These are phyloP conservation scores for Dryoscopus gambensis DNA, from an alignment of 2,113 vertebrate genomes.

Conservation along the genomic window DNA sequence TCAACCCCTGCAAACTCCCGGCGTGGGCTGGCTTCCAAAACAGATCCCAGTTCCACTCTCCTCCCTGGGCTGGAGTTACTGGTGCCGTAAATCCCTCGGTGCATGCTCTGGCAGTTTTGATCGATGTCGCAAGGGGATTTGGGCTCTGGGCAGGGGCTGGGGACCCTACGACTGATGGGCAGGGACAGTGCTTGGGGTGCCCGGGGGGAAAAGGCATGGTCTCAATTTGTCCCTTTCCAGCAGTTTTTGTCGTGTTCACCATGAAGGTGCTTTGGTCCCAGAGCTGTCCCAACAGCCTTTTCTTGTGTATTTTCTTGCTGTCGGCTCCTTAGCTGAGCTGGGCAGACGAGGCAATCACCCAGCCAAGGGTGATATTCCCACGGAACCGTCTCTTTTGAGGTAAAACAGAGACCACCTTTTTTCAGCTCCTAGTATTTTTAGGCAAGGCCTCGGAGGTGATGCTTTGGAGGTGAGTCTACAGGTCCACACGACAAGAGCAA, in stretches of 20 bases:
- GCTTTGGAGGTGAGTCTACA: neutral
- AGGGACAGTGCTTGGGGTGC: neutral
- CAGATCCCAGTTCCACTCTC: neutral
- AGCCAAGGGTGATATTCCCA: fast-evolving
- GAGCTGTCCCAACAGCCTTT: neutral
- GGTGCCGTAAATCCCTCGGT: neutral
- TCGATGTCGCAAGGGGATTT: fast-evolving
- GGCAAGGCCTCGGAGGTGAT: neutral
- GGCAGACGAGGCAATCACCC: neutral
- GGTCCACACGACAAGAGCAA: neutral
- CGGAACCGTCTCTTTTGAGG: neutral
- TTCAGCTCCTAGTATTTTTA: neutral
- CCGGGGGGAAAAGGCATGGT: fast-evolving
- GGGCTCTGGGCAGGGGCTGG: neutral
- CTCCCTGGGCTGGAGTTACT: neutral
- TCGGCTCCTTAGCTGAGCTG: neutral
- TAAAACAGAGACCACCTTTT: neutral
- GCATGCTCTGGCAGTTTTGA: neutral
- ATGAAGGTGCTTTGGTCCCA: neutral
- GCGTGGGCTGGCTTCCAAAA: neutral
- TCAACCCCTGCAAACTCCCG: neutral
- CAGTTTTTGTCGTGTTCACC: neutral
- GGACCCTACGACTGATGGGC: neutral
- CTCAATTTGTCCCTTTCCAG: neutral
- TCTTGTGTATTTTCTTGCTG: neutral